These are phyloP conservation scores for Carassius carassius DNA, from an alignment of 2,113 vertebrate genomes.

Conservation along the genomic window DNA sequence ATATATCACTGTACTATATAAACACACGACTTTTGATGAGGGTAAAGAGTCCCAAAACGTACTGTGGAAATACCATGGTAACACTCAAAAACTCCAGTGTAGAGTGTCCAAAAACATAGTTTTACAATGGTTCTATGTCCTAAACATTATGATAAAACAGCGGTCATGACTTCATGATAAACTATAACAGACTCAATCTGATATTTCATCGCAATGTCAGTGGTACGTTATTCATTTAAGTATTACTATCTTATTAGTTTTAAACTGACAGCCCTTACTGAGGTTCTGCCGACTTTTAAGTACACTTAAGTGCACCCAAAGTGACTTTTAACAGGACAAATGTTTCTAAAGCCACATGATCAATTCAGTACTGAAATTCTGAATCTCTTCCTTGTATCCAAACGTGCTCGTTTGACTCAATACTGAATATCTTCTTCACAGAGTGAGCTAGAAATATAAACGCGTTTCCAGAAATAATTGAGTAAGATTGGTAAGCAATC, in stretches of 20 bases:
- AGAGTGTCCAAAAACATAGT: neutral
- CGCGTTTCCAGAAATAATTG: conserved; percentile 4
- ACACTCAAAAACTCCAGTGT: too few relatives aligned
- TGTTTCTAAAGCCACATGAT: conserved; percentile 14
- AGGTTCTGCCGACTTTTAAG: neutral
- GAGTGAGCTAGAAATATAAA: neutral
- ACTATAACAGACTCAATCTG: too few relatives aligned
- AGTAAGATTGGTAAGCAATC: neutral
- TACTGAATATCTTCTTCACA: neutral
- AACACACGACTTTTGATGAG: neutral
- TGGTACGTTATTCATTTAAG: neutral
- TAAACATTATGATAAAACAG: neutral
- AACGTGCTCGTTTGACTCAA: neutral
- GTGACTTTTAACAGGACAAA: neutral
- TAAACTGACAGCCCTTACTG: neutral
- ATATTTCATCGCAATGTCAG: neutral
- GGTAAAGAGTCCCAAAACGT: neutral
- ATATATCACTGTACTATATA: neutral
- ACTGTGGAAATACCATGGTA: neutral
- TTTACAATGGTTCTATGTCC: neutral
- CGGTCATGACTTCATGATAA: neutral
- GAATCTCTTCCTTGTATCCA: conserved; percentile 21
- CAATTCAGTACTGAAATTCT: neutral
- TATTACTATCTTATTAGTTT: neutral
- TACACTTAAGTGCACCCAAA: neutral